These are phyloP conservation scores for Aldrovandia affinis DNA, from an alignment of 2,797 vertebrate genomes.

Conservation along the genomic window DNA sequence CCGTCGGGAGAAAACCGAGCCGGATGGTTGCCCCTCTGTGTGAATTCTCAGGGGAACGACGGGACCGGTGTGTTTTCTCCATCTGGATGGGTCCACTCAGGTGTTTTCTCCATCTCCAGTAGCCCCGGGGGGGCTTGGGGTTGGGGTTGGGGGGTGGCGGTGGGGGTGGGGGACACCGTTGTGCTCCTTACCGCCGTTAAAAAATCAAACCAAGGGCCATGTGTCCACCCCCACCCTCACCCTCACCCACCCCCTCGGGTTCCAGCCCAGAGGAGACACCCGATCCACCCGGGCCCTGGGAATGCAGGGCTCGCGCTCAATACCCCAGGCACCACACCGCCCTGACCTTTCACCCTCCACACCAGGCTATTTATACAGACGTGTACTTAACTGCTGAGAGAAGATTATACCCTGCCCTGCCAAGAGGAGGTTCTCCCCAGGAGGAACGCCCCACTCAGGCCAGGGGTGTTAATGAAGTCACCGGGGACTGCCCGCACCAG, in stretches of 20 bases:
- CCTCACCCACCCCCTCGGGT: slow-evolving; percentile 51
- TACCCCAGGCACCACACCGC: slow-evolving; percentile 38
- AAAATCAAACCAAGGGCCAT: not conserved
- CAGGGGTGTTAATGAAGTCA: slow-evolving; percentile 41
- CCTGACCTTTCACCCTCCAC: slow-evolving; percentile 56
- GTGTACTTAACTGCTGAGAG: slow-evolving; percentile 53
- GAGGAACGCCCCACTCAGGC: slow-evolving; percentile 12
- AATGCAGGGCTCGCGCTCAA: slow-evolving; percentile 35
- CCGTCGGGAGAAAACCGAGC: slow-evolving; percentile 40
- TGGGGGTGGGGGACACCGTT: not conserved
- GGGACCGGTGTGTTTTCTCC: slow-evolving; percentile 45
- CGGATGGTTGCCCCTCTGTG: slow-evolving; percentile 34
- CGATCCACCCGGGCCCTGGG: slow-evolving; percentile 34
- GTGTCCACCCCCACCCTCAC: slow-evolving; percentile 7
- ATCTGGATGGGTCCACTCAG: slow-evolving; percentile 36
- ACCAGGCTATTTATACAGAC: slow-evolving; percentile 63
- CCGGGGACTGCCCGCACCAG: slow-evolving; percentile 23
- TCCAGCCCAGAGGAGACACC: slow-evolving; percentile 37
- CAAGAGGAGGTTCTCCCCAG: slow-evolving; percentile 20
- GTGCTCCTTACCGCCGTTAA: not conserved
- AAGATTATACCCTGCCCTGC: not conserved
- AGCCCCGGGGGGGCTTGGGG: too few species aligned
- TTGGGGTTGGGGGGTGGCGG: not conserved
- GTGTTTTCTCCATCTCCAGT: not conserved
- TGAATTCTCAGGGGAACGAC: slow-evolving; percentile 31